phyloP scores from a whole-genome alignment of 2,888 invertebrate species.

The Trisateles emortualis region DNA sequence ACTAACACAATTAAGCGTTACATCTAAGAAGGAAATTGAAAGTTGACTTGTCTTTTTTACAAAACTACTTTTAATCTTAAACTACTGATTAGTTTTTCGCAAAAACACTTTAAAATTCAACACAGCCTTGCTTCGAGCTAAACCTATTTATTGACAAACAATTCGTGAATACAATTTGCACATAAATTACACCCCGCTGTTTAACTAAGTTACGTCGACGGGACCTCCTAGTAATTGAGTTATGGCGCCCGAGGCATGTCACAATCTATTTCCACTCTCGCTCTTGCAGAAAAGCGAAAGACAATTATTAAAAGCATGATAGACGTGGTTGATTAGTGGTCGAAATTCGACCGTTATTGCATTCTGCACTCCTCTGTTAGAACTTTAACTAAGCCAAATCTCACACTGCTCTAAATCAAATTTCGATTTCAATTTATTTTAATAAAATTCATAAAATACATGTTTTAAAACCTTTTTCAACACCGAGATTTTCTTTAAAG shows the following conservation, averaged over 20 bases:
- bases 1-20: no score
- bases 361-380: no score
- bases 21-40: background rate
- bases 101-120: background rate
- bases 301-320: conserved; percentile 51
- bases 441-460: no score
- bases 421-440: no score
- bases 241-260: conserved; percentile 39
- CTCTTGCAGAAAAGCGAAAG: conserved; percentile 37
- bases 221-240: conserved; percentile 50
- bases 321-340: no score
- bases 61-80: background rate
- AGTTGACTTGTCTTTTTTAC: no score
- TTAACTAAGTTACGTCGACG: conserved; percentile 41
- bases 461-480: no score
- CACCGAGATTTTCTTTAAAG: no score
- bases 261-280: conserved; percentile 46
- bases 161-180: conserved; percentile 37
- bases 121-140: background rate
- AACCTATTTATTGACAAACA: conserved; percentile 23
- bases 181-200: conserved; percentile 35
- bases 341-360: no score
- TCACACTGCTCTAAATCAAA: no score
- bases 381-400: no score
- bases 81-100: background rate